Evolutionary conservation across 2,113 vertebrate species (phyloP), one percentile per base, ranked within the genome.

Genomic region (Mesoclemmys tuberculata): DNA sequence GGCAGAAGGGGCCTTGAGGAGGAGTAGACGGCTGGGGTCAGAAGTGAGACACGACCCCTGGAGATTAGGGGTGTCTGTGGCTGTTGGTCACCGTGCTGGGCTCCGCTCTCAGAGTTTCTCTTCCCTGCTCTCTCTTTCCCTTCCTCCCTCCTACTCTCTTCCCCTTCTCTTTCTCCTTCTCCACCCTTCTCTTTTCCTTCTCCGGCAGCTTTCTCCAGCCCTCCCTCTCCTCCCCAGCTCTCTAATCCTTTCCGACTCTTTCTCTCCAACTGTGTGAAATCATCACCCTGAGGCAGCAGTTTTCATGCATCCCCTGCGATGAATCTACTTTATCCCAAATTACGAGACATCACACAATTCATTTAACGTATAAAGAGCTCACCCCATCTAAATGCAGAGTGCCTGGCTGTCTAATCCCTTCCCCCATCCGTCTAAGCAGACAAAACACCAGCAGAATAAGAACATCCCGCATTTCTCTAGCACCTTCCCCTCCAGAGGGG

Each of bases 241-340:
- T n/a, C 89, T 89, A 84, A 94, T 89, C 61, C 84, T 88, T 78
- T 90, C 82, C 35, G 35, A 68, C 74, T 92, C 10, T 0, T 91
- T 82, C 80, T 19, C 21, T 68, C 44, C 38, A 2, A 27, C 0
- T 31, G 90, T 90, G 75, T 90, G 90, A 90, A 94, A 93, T 85
- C 78, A 56, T 8, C 90, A 6, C 51, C 93, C 89, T 9, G 18
- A 51, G 92, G 90, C 89, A 80, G 90, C 52, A 68, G 71, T 93
- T 94, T 95, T 89, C 80, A 44, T 41, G 80, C 93, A 0, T 16
- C 83, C 49, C 49, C 87, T 44, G 38, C 55, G 90, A 92, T 90
- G 44, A 90, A 95, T 81, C 81, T 35, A 22, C 46, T 89, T 96
- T 86, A 48, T 44, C 91, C 90, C 89, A 92, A 95, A 93, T 88